These are phyloP conservation scores for Aplidium turbinatum DNA, from an alignment of 23 tunicate species.

Conservation along the genomic window DNA sequence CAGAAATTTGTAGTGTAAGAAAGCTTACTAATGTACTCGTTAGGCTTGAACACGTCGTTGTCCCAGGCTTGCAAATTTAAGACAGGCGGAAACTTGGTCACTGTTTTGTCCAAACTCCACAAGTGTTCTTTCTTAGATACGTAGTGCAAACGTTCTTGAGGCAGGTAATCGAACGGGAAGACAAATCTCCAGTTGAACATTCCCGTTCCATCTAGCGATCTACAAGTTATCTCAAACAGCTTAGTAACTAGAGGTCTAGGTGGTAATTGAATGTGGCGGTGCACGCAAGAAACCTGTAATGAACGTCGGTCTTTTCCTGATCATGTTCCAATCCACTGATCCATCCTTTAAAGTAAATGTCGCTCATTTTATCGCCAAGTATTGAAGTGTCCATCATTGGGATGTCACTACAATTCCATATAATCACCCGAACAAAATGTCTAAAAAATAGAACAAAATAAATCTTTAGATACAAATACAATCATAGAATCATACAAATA, in stretches of 20 bases:
- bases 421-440: constrained; percentile 72
- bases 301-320: constrained; percentile 91
- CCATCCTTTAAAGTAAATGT: constrained; percentile 93
- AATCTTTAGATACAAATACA: no score
- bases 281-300: constrained; percentile 89
- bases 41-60: constrained; percentile 76
- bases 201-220: constrained; percentile 85
- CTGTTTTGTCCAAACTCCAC: constrained; percentile 80
- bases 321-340: constrained; percentile 79
- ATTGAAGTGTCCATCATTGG: constrained; percentile 94
- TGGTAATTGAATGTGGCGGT: no score
- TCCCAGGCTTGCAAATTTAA: constrained; percentile 80
- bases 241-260: no score
- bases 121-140: constrained; percentile 77
- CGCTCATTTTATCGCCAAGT: constrained; percentile 89
- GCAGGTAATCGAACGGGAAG: constrained; percentile 74
- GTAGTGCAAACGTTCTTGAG: constrained; percentile 72
- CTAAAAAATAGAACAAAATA: constrained; percentile 31
- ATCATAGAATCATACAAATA: no score
- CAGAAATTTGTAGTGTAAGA: no score
- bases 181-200: constrained; percentile 58
- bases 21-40: constrained; percentile 89
- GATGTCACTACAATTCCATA: constrained; percentile 92
- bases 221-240: neutral
- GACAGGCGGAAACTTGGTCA: constrained; percentile 80